Evolutionary conservation across 2,888 invertebrate genomes (phyloP).

Genomic region (Tribolium freemani): DNA sequence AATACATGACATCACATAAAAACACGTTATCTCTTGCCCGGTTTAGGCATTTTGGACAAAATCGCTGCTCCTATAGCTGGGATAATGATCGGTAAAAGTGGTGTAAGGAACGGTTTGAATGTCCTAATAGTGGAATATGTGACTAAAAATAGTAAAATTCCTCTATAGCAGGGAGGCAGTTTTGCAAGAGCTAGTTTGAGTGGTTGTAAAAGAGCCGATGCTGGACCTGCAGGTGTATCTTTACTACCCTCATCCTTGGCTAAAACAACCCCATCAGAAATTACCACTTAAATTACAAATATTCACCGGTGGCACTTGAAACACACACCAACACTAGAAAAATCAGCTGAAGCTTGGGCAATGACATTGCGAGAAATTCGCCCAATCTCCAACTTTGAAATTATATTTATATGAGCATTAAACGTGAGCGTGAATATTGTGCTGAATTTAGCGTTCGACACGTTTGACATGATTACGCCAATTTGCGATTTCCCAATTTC

Average conservation of each 20-base stretch:
- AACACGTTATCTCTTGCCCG: neutral
- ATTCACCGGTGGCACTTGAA: neutral
- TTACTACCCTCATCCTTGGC: neutral
- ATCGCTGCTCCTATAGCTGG: neutral
- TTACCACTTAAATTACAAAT: neutral
- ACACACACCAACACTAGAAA: neutral
- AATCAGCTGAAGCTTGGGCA: neutral
- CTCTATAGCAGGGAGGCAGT: neutral
- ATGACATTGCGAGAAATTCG: neutral
- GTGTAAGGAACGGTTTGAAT: neutral
- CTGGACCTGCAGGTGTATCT: neutral
- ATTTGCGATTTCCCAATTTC: neutral
- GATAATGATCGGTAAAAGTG: neutral
- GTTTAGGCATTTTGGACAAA: neutral
- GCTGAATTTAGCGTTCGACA: neutral
- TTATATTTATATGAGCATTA: neutral
- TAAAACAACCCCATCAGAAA: neutral
- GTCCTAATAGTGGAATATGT: neutral
- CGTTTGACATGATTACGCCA: neutral
- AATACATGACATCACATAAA: neutral
- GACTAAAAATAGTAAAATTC: neutral
- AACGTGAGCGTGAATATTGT: neutral
- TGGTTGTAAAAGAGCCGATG: neutral
- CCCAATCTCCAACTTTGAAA: neutral
- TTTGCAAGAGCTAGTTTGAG: neutral